Base-by-base conservation (phyloP, 2,113 vertebrate genomes). In the Fulica atra region DNA sequence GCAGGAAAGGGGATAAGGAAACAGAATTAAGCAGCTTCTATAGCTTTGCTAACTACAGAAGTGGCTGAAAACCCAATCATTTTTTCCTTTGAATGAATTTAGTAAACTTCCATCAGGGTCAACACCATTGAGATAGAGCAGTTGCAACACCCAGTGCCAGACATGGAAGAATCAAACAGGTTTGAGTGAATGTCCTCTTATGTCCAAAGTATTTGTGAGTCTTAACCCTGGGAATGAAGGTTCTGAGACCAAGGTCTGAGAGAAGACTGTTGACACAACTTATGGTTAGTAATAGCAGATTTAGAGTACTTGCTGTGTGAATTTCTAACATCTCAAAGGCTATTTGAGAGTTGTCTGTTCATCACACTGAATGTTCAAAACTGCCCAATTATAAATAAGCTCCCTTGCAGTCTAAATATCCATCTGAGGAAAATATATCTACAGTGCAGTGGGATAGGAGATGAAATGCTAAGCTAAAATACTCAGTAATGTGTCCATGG, bases 41-140 rank as follows among this genome's bases (percentile, higher is more conserved):
- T 13, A 56, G 3, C 51, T 28, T 56, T 31, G 16, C 16, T 7
- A 42, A 4, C 3, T 40, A 57, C 44, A 63, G 19, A 83, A 61
- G 5, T 53, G 17, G 4, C 16, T 24, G 21, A 13, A 73, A 63
- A 78, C 23, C 1, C 0, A 48, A 46, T 23, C 6, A 1, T 61
- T 81, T 38, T 51, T 26, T 71, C 24, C 12, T 81, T 59, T 70
- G 11, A 61, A 64, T 6, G 10, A 17, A 70, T 68, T 57, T 81
- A 21, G 53, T 23, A 21, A 14, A 20, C 5, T 86, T 83, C 13
- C 7, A 8, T 25, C 28, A 48, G 24, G 16, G 10, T 18, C 17
- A 71, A 38, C 4, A 26, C 11, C 6, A 9, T 50, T 0, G 2
- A 38, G 11, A 81, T 0, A 44, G 4, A 4, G 24, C 18, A 51